phyloP scores from a whole-genome alignment of 2,113 vertebrate genomes.

The Aleadryas rufinucha region DNA sequence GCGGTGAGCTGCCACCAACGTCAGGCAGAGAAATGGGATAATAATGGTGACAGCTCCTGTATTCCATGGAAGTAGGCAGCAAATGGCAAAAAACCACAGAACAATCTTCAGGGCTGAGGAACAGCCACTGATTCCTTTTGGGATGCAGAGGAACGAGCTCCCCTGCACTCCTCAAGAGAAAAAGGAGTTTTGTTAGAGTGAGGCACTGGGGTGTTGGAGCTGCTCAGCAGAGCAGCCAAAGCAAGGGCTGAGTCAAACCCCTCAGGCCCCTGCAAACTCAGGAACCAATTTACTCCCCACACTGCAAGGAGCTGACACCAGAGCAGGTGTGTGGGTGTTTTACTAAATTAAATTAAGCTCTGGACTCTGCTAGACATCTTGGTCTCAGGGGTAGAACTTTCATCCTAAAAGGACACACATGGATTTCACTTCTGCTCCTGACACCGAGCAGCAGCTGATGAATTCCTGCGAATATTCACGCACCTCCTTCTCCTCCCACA shows the following conservation, averaged over 20 bases:
- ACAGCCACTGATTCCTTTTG: neutral
- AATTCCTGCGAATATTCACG: neutral
- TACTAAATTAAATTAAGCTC: neutral
- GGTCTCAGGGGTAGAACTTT: neutral
- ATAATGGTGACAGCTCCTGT: accelerated
- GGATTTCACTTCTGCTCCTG: neutral
- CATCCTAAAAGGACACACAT: neutral
- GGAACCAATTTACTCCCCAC: neutral
- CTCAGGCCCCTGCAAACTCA: neutral
- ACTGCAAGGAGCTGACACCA: neutral
- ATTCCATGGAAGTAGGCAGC: neutral
- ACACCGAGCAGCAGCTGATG: neutral
- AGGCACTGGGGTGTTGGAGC: neutral
- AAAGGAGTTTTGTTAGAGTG: accelerated
- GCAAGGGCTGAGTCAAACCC: neutral
- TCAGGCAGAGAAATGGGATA: no score
- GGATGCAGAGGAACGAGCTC: neutral
- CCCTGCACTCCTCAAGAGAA: neutral
- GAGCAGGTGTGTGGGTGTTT: neutral
- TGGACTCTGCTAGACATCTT: neutral
- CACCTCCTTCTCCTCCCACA: neutral
- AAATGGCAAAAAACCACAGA: neutral
- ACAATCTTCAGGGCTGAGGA: neutral
- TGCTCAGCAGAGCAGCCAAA: neutral
- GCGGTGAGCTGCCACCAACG: neutral